Base-by-base conservation (phyloP, 1,140 invertebrate species). In the Tetraneura akinire region DNA sequence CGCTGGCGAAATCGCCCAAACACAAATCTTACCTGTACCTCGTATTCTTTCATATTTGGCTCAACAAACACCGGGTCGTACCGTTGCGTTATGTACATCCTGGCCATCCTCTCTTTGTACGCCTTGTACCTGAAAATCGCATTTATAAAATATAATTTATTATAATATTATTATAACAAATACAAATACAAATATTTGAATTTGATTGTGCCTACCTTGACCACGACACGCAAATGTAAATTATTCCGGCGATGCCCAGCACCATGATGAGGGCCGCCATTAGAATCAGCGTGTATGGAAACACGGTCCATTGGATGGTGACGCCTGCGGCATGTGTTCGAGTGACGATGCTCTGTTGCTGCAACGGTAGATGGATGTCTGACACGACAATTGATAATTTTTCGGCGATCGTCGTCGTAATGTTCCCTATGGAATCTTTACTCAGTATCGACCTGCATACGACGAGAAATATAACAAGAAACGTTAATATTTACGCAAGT, bases 161-260 rank as follows among this genome's bases (percentile, higher is more conserved):
- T n/a, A n/a, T n/a, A n/a, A n/a, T n/a, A n/a, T n/a, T n/a, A n/a
- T n/a, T n/a, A n/a, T n/a, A n/a, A n/a, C n/a, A n/a, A n/a, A n/a
- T n/a, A n/a, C n/a, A 3, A 37, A 42, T 37, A 37, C 8, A 37
- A 37, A 8, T 37, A 37, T 37, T 37, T 37, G 11, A 42, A n/a
- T 66, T 26, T 16, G 45, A 49, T 6, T n/a, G n/a, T n/a, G n/a
- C 87, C 88, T 86, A 95, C 94, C 92, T 94, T 78, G 94, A 93
- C 94, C 95, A 96, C 0, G 94, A 94, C 57, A 95, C 90, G 84
- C 95, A 96, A 45, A 97, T 95, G 84, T 96, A 96, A 42, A 96
- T 91, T 51, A 96, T 96, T 16, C 93, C 94, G 74, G 92, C 91
- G 18, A 93, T 88, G 3, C 93, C 93, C 26, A 96, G 88, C 5